Conservation (phyloP, 2,113 vertebrate genomes). For the Macquaria australasica region DNA sequence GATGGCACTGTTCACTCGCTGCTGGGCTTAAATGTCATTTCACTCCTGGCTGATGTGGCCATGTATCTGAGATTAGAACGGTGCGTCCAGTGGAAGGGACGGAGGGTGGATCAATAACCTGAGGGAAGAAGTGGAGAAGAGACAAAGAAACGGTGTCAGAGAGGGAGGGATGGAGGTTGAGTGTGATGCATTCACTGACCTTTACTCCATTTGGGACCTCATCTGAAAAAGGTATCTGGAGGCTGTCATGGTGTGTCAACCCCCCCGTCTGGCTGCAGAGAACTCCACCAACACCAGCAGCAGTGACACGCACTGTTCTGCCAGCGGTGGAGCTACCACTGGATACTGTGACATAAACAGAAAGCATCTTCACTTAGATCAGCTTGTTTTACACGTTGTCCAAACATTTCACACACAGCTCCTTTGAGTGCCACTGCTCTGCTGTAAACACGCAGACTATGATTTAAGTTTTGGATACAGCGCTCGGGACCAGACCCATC, state of each 20-base stretch:
- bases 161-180: background rate
- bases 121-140: background rate
- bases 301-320: background rate
- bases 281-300: background rate
- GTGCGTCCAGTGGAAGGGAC: background rate
- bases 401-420: constrained; percentile 58
- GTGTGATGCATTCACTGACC: constrained; percentile 42
- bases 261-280: background rate
- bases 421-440: constrained; percentile 21
- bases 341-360: background rate
- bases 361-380: background rate
- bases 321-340: background rate
- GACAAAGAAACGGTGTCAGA: background rate
- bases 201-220: constrained; percentile 33
- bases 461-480: constrained; percentile 13
- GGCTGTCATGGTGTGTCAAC: constrained; percentile 12
- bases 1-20: background rate
- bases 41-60: constrained; percentile 6
- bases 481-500: constrained; percentile 13
- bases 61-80: background rate
- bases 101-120: constrained; percentile 23
- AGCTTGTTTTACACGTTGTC: constrained; percentile 49
- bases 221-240: constrained; percentile 54
- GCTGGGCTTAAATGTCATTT: constrained; percentile 40
- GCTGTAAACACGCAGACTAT: constrained; percentile 40